Conservation (phyloP, 2,113 vertebrate species). For the Podiceps cristatus region DNA sequence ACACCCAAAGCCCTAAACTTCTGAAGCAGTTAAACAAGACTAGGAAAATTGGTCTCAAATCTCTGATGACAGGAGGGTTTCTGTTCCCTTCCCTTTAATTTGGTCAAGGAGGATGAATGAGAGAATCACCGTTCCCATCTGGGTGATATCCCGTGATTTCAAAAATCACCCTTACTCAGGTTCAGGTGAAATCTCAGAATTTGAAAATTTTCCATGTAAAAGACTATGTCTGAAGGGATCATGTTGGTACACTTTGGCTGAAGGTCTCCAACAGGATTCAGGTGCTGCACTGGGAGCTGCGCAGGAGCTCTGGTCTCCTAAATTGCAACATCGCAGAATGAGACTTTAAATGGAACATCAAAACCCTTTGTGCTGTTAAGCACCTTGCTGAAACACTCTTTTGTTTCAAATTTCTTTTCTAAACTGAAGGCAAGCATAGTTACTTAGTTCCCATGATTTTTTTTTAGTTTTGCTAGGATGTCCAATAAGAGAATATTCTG, state of each 20-base stretch:
- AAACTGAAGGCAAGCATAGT: not conserved
- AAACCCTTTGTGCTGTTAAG: not conserved
- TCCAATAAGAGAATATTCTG: not conserved
- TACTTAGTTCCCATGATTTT: not conserved
- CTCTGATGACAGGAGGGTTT: not conserved
- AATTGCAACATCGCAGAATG: not conserved
- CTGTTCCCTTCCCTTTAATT: not conserved
- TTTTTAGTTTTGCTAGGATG: not conserved
- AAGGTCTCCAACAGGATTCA: not conserved
- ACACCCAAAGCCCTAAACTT: not conserved
- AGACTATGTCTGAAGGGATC: not conserved
- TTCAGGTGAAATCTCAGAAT: not conserved
- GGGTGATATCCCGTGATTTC: not conserved
- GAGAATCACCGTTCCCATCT: not conserved
- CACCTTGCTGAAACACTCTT: conserved; percentile 3
- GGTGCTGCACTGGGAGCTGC: not conserved
- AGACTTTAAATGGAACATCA: not conserved
- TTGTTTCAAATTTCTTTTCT: conserved; percentile 5
- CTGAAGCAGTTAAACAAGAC: not conserved
- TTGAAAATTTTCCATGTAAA: not conserved
- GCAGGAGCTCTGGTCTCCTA: not conserved
- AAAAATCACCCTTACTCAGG: not conserved
- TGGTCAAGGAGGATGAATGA: not conserved
- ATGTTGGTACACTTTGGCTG: not conserved
- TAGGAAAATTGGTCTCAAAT: not conserved